Conservation (phyloP, 2,797 vertebrate species). For the Sebastes cheni region DNA sequence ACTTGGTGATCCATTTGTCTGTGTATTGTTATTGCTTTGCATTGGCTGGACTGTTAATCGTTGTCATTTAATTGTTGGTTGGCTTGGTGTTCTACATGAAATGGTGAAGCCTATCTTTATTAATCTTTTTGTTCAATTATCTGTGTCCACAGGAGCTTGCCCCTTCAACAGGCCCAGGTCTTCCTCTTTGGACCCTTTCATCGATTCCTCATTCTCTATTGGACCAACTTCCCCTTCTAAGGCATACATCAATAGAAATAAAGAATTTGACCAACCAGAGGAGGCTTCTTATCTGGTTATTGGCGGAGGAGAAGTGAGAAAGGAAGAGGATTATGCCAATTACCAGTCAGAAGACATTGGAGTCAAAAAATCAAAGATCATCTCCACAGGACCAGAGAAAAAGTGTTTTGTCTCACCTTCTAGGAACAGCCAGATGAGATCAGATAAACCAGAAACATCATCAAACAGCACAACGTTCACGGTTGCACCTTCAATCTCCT, state of each 20-base stretch:
- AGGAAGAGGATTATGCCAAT: slow-evolving; percentile 67
- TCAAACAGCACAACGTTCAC: slow-evolving; percentile 64
- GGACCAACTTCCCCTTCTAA: slow-evolving; percentile 50
- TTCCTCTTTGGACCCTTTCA: slow-evolving; percentile 78
- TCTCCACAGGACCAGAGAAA: slow-evolving; percentile 20
- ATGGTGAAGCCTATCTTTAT: background rate
- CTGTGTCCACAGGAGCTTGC: slow-evolving; percentile 71
- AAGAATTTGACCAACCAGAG: slow-evolving; percentile 42
- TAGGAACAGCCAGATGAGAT: slow-evolving; percentile 36
- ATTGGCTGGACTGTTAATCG: slow-evolving; percentile 67
- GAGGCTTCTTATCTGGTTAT: slow-evolving; percentile 77
- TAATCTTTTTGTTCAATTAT: slow-evolving; percentile 27
- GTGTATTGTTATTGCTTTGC: slow-evolving; percentile 81
- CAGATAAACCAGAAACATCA: slow-evolving; percentile 66
- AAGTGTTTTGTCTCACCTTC: slow-evolving; percentile 18
- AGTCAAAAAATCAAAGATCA: slow-evolving; percentile 38
- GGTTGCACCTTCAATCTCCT: slow-evolving; percentile 63
- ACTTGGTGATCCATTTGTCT: slow-evolving; percentile 91
- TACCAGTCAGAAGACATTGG: slow-evolving; percentile 50
- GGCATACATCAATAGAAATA: slow-evolving; percentile 43
- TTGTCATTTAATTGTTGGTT: slow-evolving; percentile 59
- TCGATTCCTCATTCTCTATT: slow-evolving; percentile 66
- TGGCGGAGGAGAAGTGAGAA: slow-evolving; percentile 54
- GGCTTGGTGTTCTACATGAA: slow-evolving; percentile 57
- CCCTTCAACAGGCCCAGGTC: slow-evolving; percentile 71